Evolutionary conservation across 2,113 vertebrate species (phyloP).

Genomic region (Pongo pygmaeus): DNA sequence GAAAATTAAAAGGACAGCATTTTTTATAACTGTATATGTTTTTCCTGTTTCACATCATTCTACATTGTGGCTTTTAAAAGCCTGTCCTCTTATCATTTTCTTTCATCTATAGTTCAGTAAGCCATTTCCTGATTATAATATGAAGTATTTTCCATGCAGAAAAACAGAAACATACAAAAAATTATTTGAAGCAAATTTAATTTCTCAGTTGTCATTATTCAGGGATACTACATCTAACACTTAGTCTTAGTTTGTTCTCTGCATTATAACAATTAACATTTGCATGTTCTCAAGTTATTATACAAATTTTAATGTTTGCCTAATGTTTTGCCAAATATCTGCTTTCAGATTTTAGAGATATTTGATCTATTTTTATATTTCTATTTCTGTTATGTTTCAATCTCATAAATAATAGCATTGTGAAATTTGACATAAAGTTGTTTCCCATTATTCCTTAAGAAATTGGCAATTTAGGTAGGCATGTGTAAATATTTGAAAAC

Average conservation of each 20-base stretch:
- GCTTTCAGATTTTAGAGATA: background rate
- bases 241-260: background rate
- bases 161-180: background rate
- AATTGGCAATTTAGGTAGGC: background rate
- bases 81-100: background rate
- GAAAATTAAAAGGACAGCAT: background rate
- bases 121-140: background rate
- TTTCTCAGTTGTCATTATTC: background rate
- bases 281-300: background rate
- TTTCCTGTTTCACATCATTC: background rate
- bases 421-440: background rate
- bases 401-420: background rate
- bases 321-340: background rate
- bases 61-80: background rate
- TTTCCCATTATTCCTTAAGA: background rate
- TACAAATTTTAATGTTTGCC: background rate
- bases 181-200: background rate
- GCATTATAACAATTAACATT: background rate
- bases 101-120: background rate
- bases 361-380: background rate
- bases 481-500: background rate
- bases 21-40: background rate
- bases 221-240: background rate
- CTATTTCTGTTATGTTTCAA: background rate
- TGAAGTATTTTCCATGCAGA: background rate